Conservation (phyloP, 2,113 vertebrate species). For the Chamaea fasciata region DNA sequence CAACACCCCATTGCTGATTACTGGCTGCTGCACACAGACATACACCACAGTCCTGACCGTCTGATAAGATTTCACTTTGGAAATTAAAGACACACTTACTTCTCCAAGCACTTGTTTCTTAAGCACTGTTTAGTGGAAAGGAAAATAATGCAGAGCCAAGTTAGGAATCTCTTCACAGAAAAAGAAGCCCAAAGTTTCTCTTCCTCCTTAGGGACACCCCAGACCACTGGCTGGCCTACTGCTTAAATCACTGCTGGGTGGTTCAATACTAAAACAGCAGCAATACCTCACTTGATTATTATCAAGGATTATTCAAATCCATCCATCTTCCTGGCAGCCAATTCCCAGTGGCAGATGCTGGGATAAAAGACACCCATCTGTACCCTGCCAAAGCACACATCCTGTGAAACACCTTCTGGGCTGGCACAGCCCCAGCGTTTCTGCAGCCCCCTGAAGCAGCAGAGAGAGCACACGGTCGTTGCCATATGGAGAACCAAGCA, state of each 20-base stretch:
- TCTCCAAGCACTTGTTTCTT: background rate
- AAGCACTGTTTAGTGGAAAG: background rate
- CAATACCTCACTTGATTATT: background rate
- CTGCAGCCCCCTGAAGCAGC: background rate
- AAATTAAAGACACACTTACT: background rate
- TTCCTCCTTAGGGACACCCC: background rate
- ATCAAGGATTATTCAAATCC: background rate
- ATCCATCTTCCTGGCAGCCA: background rate
- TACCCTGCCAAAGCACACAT: background rate
- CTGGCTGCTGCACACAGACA: background rate
- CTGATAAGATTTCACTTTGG: background rate
- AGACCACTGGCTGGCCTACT: background rate
- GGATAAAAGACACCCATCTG: background rate
- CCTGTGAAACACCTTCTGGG: background rate
- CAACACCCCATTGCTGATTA: background rate
- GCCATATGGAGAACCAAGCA: background rate
- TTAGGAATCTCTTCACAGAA: background rate
- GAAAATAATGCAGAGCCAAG: background rate
- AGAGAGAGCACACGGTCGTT: rapidly evolving
- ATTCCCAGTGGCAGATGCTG: background rate
- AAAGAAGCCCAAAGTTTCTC: background rate
- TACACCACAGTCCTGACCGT: background rate
- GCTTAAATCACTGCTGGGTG: background rate
- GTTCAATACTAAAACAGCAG: background rate
- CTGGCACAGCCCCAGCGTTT: background rate